Base-by-base conservation (phyloP, 2,888 invertebrate genomes). In the Thymelicus sylvestris region DNA sequence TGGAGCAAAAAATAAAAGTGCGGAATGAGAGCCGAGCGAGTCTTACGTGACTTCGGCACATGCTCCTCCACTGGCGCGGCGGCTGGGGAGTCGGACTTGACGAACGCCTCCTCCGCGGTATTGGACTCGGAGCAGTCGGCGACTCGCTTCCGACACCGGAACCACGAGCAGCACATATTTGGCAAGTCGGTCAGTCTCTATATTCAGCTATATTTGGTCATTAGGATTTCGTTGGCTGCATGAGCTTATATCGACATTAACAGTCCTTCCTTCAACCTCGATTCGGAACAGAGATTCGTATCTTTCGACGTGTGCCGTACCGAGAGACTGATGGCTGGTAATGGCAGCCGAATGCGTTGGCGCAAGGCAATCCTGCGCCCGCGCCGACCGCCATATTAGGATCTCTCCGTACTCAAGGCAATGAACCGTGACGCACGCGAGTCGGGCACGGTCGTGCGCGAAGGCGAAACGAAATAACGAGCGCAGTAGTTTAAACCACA, bases 81-180 rank as follows among this genome's bases (percentile, higher is more conserved):
- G 41, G 76, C 71, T 55, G 84, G 82, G 72, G 78, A 72, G 68
- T 80, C 82, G 24, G 79, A 75, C 76, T 83, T 86, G 76, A 88
- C 88, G 79, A 88, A 92, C 74, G 89, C 90, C 76, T 90, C 88
- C 72, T 79, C 79, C 19, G 85, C 82, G 57, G 81, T 78, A 73
- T 83, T 81, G 75, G 81, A 77, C 73, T 84, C 87, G 10, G 69
- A 69, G 72, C 88, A 89, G 77, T 90, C 91, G 72, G 90, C 90
- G 75, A 92, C 89, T 13, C 89, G 87, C 74, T 91, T 84, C 68
- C 92, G 86, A 81, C 91, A 92, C 77, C 89, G 83, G 74, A 92
- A 81, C 92, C 93, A 93, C 79, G 92, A 92, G 83, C 92, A 92
- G 82, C 93, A 93, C 93, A 93, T 93, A 76, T 83, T 77, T 81